A percentile compares a stretch with the other conserved stretches of the same genome.
Evolutionary conservation across 2,888 invertebrate genomes (phyloP).

Genomic region (Machimus atricapillus): DNA sequence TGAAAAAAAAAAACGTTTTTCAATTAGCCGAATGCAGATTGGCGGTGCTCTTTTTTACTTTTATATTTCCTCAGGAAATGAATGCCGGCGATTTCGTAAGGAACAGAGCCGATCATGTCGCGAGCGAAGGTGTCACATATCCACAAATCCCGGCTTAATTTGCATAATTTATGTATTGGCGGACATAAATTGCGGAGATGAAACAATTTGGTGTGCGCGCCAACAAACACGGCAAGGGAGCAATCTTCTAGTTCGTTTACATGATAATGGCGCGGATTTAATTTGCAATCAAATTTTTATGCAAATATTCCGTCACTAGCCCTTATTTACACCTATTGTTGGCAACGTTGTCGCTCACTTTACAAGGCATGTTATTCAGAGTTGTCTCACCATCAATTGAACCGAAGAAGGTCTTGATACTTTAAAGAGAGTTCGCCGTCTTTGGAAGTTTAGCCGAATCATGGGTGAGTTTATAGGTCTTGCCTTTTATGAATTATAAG

Average conservation of each 20-base stretch:
- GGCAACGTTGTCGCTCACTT: background rate
- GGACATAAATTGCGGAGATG: background rate
- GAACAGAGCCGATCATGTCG: background rate
- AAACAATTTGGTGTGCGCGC: background rate
- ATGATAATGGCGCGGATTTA: background rate
- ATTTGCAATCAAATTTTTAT: conserved; percentile 25
- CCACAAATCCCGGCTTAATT: background rate
- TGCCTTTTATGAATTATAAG: background rate
- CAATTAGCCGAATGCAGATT: background rate
- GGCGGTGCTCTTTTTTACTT: background rate
- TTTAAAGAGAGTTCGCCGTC: background rate
- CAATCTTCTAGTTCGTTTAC: conserved; percentile 14
- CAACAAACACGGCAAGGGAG: background rate
- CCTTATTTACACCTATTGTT: conserved; percentile 17
- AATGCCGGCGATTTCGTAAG: background rate
- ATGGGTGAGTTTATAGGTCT: background rate
- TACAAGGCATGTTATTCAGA: background rate
- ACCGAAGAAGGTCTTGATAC: background rate
- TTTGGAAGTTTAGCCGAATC: background rate
- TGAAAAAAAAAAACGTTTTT: background rate
- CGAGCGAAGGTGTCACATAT: background rate
- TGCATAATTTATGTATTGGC: background rate
- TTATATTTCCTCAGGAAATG: conserved; percentile 8
- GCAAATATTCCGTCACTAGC: background rate
- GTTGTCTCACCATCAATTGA: background rate